These are phyloP conservation scores for Typhlomys cinereus DNA, from an alignment of 2,113 vertebrate genomes.

Conservation along the genomic window DNA sequence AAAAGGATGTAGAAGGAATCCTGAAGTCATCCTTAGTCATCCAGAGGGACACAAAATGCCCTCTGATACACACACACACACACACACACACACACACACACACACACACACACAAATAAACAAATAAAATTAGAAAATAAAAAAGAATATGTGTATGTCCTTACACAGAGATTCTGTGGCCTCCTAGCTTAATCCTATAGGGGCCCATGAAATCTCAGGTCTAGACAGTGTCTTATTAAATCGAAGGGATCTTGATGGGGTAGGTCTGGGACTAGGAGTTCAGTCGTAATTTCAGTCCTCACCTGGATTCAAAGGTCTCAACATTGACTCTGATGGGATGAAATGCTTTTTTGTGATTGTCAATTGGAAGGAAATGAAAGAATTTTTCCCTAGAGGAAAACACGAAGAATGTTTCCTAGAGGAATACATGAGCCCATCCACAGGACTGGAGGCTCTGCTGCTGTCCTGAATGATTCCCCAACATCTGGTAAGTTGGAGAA, in stretches of 20 bases:
- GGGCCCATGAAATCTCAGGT: neutral
- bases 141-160: neutral
- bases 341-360: neutral
- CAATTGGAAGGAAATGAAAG: conserved; percentile 37
- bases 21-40: too few species aligned
- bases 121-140: neutral
- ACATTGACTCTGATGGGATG: conserved; percentile 42
- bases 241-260: neutral
- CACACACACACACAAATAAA: neutral
- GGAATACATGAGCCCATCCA: neutral
- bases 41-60: too few species aligned
- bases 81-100: too few species aligned
- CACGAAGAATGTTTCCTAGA: neutral
- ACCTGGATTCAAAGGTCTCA: neutral
- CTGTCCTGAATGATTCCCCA: neutral
- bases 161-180: neutral
- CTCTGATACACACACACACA: too few species aligned
- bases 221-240: neutral
- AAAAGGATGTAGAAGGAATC: too few species aligned
- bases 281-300: conserved; percentile 2
- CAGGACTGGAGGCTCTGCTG: neutral
- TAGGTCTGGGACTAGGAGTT: neutral
- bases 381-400: too few species aligned
- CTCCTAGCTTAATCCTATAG: neutral
- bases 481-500: neutral